A percentile compares a stretch with the other conserved stretches of the same genome.
These are phyloP conservation scores for Eulemur rubriventer DNA, from an alignment of 2,797 vertebrate species.

Conservation along the genomic window DNA sequence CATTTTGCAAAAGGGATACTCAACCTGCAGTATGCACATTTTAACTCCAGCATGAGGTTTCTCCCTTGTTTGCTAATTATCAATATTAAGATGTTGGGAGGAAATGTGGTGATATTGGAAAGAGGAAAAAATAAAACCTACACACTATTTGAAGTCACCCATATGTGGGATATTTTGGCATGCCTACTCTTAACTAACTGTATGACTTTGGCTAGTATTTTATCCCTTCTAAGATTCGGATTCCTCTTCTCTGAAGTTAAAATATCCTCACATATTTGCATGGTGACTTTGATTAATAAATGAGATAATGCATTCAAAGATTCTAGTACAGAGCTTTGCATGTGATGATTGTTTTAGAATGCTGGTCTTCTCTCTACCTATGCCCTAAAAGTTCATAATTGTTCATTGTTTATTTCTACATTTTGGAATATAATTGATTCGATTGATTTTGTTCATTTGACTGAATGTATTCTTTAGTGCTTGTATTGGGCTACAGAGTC, in stretches of 20 bases:
- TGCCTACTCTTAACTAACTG: not conserved
- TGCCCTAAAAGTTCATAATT: not conserved
- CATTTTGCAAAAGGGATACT: not conserved
- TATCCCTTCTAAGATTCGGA: not conserved
- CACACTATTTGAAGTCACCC: not conserved
- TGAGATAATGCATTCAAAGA: not conserved
- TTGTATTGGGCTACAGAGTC: not conserved
- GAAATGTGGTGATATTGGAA: not conserved
- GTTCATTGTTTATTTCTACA: not conserved
- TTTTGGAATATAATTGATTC: not conserved
- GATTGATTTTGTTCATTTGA: not conserved
- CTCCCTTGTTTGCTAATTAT: constrained; percentile 45
- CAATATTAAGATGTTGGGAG: constrained; percentile 1
- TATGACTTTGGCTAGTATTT: not conserved
- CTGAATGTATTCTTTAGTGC: not conserved
- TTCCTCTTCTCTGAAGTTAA: not conserved
- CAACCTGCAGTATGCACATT: constrained; percentile 30
- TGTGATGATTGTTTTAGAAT: not conserved
- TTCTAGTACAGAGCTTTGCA: not conserved
- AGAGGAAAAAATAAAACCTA: not conserved
- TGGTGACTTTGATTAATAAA: not conserved
- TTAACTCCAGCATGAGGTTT: constrained; percentile 20
- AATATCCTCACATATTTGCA: not conserved
- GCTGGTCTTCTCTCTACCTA: not conserved
- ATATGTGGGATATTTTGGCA: not conserved